Conservation (phyloP, 2,113 vertebrate genomes). For the Carassius gibelio region DNA sequence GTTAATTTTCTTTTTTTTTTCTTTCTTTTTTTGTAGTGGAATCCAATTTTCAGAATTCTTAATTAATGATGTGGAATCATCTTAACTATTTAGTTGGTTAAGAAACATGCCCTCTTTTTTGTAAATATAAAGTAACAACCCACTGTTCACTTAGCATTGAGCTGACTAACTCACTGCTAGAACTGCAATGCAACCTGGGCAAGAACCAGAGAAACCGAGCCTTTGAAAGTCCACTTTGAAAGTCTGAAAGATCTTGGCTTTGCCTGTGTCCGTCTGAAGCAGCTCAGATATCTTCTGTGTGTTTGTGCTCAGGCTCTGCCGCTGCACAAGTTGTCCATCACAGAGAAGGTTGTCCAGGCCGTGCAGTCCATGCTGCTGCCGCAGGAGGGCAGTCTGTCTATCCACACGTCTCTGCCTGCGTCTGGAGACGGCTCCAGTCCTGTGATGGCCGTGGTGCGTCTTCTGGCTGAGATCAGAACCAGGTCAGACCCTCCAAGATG, state of each 20-base stretch:
- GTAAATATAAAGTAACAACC: not conserved
- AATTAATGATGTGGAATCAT: not conserved
- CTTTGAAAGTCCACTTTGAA: not conserved
- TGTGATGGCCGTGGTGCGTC: conserved; percentile 95
- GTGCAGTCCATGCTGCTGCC: conserved; percentile 99
- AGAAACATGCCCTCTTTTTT: not conserved
- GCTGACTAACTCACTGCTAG: not conserved
- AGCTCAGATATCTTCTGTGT: not conserved
- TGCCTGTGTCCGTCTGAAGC: not conserved
- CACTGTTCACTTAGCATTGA: not conserved
- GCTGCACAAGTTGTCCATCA: conserved; percentile 97
- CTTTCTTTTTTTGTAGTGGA: no score
- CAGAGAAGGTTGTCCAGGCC: conserved; percentile 98
- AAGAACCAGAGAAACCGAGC: not conserved
- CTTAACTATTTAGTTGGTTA: not conserved
- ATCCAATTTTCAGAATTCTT: not conserved
- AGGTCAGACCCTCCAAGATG: conserved; percentile 75
- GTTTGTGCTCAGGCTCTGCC: conserved; percentile 85
- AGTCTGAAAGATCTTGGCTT: not conserved
- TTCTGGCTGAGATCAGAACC: conserved; percentile 96
- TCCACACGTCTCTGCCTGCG: conserved; percentile 96
- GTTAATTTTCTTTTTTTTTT: no score
- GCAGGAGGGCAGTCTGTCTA: conserved; percentile 98
- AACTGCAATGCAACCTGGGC: not conserved
- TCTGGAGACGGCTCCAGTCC: conserved; percentile 96